Evolutionary conservation across 1,140 invertebrate genomes (phyloP).

Genomic region (Dinoponera quadriceps): DNA sequence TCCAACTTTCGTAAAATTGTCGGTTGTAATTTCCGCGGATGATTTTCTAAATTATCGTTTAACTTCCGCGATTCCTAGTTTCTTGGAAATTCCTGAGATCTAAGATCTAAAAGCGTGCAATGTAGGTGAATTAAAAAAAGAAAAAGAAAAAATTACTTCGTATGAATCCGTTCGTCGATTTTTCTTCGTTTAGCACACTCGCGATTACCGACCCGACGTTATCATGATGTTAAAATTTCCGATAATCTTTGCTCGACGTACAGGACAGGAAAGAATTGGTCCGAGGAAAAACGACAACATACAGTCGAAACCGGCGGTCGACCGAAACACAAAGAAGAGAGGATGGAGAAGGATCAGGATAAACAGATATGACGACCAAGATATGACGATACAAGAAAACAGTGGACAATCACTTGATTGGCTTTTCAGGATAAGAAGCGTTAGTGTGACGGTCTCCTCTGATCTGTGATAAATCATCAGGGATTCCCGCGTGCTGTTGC

Average conservation of each 20-base stretch:
- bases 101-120: not conserved
- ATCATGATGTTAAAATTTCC: too few species aligned
- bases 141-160: too few species aligned
- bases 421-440: constrained; percentile 72
- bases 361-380: constrained; percentile 27
- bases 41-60: too few species aligned
- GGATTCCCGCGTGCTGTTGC: constrained; percentile 45
- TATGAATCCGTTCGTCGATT: too few species aligned
- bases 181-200: too few species aligned
- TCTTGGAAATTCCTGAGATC: not conserved
- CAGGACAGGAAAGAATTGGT: too few species aligned
- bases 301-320: not conserved
- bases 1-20: too few species aligned
- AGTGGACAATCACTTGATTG: constrained; percentile 82
- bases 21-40: too few species aligned
- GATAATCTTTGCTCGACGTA: too few species aligned
- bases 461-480: constrained; percentile 55
- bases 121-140: too few species aligned
- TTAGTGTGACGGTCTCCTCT: constrained; percentile 72
- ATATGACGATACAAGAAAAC: constrained; percentile 78
- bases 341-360: constrained; percentile 46
- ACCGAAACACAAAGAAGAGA: constrained; percentile 11
- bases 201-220: too few species aligned
- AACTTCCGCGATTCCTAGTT: too few species aligned
- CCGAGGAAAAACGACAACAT: not conserved